A percentile compares a stretch with the other conserved stretches of the same genome.
Conservation (phyloP, 2,888 invertebrate genomes). For the Pandemis corylana region DNA sequence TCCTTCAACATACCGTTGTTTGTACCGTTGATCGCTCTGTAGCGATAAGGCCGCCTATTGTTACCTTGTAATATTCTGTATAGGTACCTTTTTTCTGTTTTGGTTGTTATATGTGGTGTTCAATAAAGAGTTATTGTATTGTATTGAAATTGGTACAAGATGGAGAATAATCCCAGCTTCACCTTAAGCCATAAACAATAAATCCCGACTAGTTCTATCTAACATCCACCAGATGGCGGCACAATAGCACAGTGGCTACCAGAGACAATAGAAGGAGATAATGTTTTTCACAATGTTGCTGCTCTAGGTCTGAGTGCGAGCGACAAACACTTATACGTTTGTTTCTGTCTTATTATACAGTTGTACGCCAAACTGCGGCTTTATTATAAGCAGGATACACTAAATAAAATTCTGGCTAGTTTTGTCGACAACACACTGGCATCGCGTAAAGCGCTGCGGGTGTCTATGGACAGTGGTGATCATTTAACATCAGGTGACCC, state of each 20-base stretch:
- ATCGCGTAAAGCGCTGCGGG: too few relatives aligned
- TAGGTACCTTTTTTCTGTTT: too few relatives aligned
- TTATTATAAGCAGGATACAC: not conserved
- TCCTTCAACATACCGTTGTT: too few relatives aligned
- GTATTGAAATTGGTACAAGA: too few relatives aligned
- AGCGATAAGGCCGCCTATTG: too few relatives aligned
- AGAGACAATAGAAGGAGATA: constrained; percentile 61
- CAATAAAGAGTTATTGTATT: too few relatives aligned
- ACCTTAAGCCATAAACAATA: constrained; percentile 26
- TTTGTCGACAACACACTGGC: too few relatives aligned
- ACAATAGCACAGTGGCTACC: constrained; percentile 51
- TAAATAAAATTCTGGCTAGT: constrained; percentile 45
- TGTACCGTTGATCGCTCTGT: too few relatives aligned
- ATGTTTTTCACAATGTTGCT: constrained; percentile 65
- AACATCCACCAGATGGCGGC: constrained; percentile 52
- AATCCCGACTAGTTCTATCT: constrained; percentile 43
- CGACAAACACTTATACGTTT: constrained; percentile 13
- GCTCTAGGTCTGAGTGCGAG: constrained; percentile 45
- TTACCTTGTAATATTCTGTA: too few relatives aligned
- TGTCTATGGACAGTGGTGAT: too few relatives aligned
- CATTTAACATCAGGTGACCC: too few relatives aligned
- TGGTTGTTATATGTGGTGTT: too few relatives aligned
- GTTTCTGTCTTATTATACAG: not conserved
- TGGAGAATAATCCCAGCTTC: not conserved
- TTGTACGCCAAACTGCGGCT: not conserved